Evolutionary conservation across 2,113 vertebrate species (phyloP).

Genomic region (Sapayoa aenigma): DNA sequence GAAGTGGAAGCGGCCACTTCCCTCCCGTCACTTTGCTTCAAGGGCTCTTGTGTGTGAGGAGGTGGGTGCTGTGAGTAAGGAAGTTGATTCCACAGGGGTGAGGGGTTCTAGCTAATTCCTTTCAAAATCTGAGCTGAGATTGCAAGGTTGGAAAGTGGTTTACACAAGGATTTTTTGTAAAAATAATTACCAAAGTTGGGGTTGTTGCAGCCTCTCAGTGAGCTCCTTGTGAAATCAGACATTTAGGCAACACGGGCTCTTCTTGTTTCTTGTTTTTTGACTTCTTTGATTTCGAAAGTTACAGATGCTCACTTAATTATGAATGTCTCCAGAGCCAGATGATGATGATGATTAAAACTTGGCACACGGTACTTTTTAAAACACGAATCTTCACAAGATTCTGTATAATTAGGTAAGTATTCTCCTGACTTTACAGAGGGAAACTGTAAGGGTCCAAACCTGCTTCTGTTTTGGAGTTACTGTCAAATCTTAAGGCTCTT

Average conservation of each 20-base stretch:
- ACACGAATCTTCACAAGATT: slow-evolving; percentile 48
- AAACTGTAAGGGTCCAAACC: not conserved
- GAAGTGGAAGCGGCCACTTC: not conserved
- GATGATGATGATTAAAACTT: slow-evolving; percentile 50
- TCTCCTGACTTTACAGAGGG: not conserved
- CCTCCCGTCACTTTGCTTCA: not conserved
- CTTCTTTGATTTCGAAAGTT: slow-evolving; percentile 18
- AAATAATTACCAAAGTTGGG: not conserved
- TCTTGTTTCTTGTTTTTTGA: not conserved
- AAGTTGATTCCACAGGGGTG: fast-evolving
- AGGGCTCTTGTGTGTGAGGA: not conserved
- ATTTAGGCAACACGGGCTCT: not conserved
- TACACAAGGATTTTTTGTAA: not conserved
- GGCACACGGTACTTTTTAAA: slow-evolving; percentile 21
- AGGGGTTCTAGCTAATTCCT: not conserved
- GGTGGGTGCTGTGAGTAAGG: not conserved
- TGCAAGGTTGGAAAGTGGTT: not conserved
- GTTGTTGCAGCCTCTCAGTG: not conserved
- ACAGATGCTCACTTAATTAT: slow-evolving; percentile 24
- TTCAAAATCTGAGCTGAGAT: not conserved
- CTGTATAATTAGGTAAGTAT: slow-evolving; percentile 42
- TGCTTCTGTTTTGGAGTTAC: slow-evolving; percentile 14
- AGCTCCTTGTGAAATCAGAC: not conserved
- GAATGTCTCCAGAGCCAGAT: slow-evolving; percentile 17
- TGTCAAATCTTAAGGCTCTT: slow-evolving; percentile 8